Base-by-base conservation (phyloP, 2,797 vertebrate genomes). In the Hafferia zeledoni region DNA sequence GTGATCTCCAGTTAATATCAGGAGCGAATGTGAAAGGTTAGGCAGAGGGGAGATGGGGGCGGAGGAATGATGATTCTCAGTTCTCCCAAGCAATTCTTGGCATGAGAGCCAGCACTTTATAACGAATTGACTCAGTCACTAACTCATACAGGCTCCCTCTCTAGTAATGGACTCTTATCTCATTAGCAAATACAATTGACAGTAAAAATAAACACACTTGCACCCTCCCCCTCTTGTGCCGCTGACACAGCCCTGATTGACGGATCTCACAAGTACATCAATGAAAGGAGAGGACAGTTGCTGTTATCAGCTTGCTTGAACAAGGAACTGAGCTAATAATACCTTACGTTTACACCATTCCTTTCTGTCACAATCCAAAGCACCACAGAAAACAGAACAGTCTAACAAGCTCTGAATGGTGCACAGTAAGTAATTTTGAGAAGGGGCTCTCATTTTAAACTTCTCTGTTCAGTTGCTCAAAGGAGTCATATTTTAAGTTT, bases 1-100 rank as follows among this genome's bases (percentile, higher is more conserved):
- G 64, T 12, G 80, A 96, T 92, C 90, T 90, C 55, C 95, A 49
- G 39, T 93, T 97, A 97, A 96, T 91, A 96, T 59, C 90, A 93
- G 60, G 50, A 93, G 74, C 46, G 87, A 93, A 94, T 68, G 69
- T 17, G 59, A 87, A 71, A 93, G 88, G 47, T 75, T 82, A 85
- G 75, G 83, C 76, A 85, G 88, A 90, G 79, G 72, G 78, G 87
- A 92, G 47, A 30, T 91, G 94, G 33, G 83, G 80, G 83, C 60
- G 65, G 92, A 74, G 80, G 89, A 92, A 91, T 79, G 44, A 83
- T 52, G 70, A 89, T 93, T 93, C 94, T 94, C 74, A 92, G 91
- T 89, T 94, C 77, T 94, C 89, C 86, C 33, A 74, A 83, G 94
- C 81, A 91, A 77, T 65, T 80, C 84, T 94, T 75, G 68, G 61